phyloP scores from a whole-genome alignment of 1,140 invertebrate genomes.

The Cotesia vestalis region DNA sequence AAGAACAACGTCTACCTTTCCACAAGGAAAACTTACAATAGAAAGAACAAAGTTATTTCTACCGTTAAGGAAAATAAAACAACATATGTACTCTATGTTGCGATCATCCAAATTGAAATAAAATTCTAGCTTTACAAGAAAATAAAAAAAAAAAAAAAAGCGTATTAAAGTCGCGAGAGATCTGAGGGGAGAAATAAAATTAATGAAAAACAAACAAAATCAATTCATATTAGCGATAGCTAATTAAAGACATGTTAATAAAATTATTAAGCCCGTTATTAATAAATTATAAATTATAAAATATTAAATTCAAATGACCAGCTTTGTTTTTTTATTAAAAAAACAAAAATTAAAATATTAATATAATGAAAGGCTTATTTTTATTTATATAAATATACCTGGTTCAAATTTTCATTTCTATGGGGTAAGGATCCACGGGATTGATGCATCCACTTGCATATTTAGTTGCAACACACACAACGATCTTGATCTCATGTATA shows the following conservation, averaged over 20 bases:
- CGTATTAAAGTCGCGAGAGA: slow-evolving; percentile 11
- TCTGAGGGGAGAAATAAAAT: background rate
- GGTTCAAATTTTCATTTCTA: slow-evolving; percentile 60
- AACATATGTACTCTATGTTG: background rate
- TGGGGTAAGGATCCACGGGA: slow-evolving; percentile 65
- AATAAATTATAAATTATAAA: background rate
- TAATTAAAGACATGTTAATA: too few species aligned
- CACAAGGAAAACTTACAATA: too few species aligned
- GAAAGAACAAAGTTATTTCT: too few species aligned
- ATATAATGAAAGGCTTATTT: slow-evolving; percentile 47
- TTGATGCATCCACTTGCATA: slow-evolving; percentile 64
- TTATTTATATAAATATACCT: slow-evolving; percentile 60
- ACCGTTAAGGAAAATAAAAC: background rate
- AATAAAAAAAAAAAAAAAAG: background rate
- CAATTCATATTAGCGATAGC: background rate
- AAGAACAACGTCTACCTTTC: background rate
- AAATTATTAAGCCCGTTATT: too few species aligned
- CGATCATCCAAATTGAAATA: background rate
- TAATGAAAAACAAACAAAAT: background rate
- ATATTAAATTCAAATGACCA: background rate
- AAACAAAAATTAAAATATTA: slow-evolving; percentile 13
- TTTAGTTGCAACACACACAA: slow-evolving; percentile 68
- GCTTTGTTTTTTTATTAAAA: slow-evolving; percentile 3
- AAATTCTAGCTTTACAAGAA: background rate
- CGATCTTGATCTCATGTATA: slow-evolving; percentile 68